These are phyloP conservation scores for Ophthalmolycus amberensis DNA, from an alignment of 2,113 vertebrate genomes.

Conservation along the genomic window DNA sequence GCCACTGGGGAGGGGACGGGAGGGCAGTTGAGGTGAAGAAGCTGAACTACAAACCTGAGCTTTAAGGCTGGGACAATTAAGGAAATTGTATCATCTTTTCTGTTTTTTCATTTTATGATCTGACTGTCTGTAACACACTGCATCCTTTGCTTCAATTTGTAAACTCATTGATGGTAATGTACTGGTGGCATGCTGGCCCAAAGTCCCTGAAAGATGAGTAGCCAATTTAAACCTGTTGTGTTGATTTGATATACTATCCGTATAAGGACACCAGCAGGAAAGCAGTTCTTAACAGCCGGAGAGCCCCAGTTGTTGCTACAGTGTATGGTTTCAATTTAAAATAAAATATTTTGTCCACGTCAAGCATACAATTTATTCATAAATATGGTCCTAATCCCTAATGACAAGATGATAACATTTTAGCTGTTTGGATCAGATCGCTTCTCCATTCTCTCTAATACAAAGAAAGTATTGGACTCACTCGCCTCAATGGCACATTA, in stretches of 20 bases:
- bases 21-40: conserved; percentile 46
- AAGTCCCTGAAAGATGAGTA: not conserved
- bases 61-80: conserved; percentile 3
- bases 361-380: not conserved
- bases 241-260: conserved; percentile 2
- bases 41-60: conserved; percentile 17
- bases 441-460: not conserved
- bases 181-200: not conserved
- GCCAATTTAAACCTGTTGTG: conserved; percentile 4
- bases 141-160: not conserved
- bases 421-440: not conserved
- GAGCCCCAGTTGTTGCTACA: not conserved
- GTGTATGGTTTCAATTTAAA: not conserved
- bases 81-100: not conserved
- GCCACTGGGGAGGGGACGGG: conserved; percentile 30
- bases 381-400: not conserved
- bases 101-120: not conserved
- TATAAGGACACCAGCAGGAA: not conserved
- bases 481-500: not conserved
- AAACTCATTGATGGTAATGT: not conserved
- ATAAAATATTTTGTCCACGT: not conserved
- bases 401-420: conserved; percentile 2
- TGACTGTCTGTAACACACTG: not conserved
- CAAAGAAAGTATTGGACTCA: not conserved
- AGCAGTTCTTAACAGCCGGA: not conserved